Conservation (phyloP, 2,888 invertebrate species). For the Latrodectus hesperus region DNA sequence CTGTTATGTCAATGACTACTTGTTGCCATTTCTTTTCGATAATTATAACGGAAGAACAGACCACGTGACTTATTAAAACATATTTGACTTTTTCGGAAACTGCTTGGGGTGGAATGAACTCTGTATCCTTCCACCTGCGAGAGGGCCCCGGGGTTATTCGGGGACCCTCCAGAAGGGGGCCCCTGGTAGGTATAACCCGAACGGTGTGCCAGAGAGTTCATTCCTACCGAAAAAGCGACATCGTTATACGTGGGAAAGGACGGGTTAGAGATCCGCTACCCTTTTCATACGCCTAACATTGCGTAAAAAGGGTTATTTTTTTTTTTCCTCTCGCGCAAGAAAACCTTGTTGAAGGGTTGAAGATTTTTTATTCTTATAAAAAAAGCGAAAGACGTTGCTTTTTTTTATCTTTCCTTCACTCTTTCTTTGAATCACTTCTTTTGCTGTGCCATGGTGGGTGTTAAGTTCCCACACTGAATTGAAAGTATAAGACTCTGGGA, state of each 20-base stretch:
- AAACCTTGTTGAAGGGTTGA: background rate
- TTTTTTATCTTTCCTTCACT: slow-evolving; percentile 2
- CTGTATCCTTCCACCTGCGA: slow-evolving; percentile 64
- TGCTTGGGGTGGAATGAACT: slow-evolving; percentile 53
- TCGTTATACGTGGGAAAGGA: slow-evolving; percentile 39
- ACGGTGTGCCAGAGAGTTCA: slow-evolving; percentile 51
- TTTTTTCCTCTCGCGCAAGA: background rate
- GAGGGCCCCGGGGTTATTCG: slow-evolving; percentile 30
- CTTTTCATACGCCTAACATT: slow-evolving; percentile 8
- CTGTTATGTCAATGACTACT: too few species aligned
- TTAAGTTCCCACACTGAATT: slow-evolving; percentile 21
- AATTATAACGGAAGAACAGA: too few species aligned
- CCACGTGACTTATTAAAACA: too few species aligned
- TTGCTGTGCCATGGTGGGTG: slow-evolving; percentile 1
- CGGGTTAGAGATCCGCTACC: background rate
- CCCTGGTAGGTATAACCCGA: slow-evolving; percentile 1
- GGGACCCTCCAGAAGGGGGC: slow-evolving; percentile 21
- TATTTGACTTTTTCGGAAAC: too few species aligned
- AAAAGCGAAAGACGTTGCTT: slow-evolving; percentile 8
- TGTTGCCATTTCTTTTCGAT: too few species aligned
- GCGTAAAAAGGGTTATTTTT: slow-evolving; percentile 24
- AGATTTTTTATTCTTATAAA: slow-evolving; percentile 1
- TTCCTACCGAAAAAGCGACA: slow-evolving; percentile 14
- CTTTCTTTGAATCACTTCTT: background rate
- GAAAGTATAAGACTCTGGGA: background rate